Evolutionary conservation across 2,113 vertebrate species (phyloP), one percentile per base, ranked within the genome.

Genomic region (Mixornis gularis): DNA sequence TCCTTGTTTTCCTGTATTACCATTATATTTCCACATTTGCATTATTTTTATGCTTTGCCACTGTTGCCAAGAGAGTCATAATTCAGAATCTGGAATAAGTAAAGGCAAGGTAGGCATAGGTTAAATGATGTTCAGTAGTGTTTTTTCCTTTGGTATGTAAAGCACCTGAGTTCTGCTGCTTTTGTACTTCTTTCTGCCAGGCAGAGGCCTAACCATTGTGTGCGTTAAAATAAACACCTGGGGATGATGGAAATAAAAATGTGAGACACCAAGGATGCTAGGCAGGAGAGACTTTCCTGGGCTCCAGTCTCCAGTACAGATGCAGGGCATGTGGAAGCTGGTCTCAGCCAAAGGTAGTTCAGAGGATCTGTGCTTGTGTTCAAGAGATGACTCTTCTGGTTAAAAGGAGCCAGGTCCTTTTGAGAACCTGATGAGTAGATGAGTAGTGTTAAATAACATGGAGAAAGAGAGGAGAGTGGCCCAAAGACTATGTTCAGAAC

Each of bases 171-270:
- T 82, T 63, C n/a, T 71, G 40, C 60, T 85, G 64, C 51, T 84
- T 83, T 68, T 55, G 53, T 77, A 8, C 16, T 48, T 44, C 30
- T 32, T 48, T 46, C 56, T 55, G 25, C 30, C 27, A 77, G 46
- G 59, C 27, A 88, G 58, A 79, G 38, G 9, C 48, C 56, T 66
- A 30, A 62, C 5, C 10, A 11, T 32, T 6, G 34, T 19, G 5
- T 3, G 2, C 48, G 56, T 78, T 40, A 36, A 64, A 89, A 68
- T 70, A 72, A 79, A 51, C 1, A 8, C 27, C 11, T 0, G 0
- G 17, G 27, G 8, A n/a, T 55, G 49, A 52, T 62, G 55, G 34
- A 76, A 79, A 49, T n/a, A 48, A 56, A 77, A 48, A 41, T 32
- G 17, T 46, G 25, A 56, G 29, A 13, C 41, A 59, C 7, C 22